Conservation (phyloP, 2,888 invertebrate species). For the Clostera curtula region DNA sequence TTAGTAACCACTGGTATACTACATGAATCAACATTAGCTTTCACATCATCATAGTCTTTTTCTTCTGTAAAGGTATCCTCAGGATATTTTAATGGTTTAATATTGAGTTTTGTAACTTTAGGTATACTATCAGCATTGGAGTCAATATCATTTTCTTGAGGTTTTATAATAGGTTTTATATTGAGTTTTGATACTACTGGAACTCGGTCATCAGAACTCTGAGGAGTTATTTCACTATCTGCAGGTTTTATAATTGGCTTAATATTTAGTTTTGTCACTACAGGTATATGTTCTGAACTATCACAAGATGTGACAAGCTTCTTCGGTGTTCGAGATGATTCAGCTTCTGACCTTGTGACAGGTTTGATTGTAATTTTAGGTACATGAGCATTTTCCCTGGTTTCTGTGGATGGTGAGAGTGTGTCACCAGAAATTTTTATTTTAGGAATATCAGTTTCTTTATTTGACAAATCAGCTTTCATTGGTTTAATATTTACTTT, state of each 20-base stretch:
- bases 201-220: conserved; percentile 52
- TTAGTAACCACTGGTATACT: conserved; percentile 68
- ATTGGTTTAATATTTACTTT: conserved; percentile 68
- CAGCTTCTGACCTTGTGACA: conserved; percentile 43
- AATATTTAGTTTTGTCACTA: conserved; percentile 62
- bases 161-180: conserved; percentile 69
- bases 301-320: conserved; percentile 35
- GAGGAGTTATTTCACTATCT: conserved; percentile 43
- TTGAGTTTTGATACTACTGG: conserved; percentile 72
- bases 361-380: conserved; percentile 77
- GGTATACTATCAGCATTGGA: conserved; percentile 63
- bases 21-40: conserved; percentile 50
- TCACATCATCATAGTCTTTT: conserved; percentile 64
- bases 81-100: conserved; percentile 70
- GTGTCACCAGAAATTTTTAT: conserved; percentile 43
- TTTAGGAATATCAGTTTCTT: conserved; percentile 40
- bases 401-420: conserved; percentile 34
- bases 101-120: conserved; percentile 71
- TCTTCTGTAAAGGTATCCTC: conserved; percentile 54
- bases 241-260: conserved; percentile 64
- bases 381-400: conserved; percentile 58
- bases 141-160: conserved; percentile 64
- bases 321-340: conserved; percentile 35
- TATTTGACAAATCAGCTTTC: conserved; percentile 41
- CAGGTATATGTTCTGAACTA: conserved; percentile 50